Base-by-base conservation (phyloP, 2,888 invertebrate genomes). In the Sepiola atlantica region DNA sequence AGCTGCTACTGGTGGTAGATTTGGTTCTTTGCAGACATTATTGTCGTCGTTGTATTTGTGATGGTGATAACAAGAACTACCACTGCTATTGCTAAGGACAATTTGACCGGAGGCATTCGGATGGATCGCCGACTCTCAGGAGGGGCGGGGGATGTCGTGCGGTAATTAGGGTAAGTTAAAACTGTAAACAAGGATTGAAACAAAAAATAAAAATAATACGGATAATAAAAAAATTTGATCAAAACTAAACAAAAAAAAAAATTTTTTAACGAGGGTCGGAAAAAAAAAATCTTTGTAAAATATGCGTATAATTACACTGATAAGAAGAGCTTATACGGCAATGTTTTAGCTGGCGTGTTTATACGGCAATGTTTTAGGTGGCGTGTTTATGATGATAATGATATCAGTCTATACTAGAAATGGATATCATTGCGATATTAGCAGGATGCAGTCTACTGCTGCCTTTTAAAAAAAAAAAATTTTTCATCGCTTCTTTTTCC, bases 21-120 rank as follows among this genome's bases (percentile, higher is more conserved):
- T 91, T 54, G 91, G 35, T 54, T 91, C 45, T 91, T 54, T 91
- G 14, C 91, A 28, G 91, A 54, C 28, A 54, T n/a, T 77, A n/a
- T 28, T 91, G 91, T 54, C 54, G 32, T 91, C 54, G 32, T 91
- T 21, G 91, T 91, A 35, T 91, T 35, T 91, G 45, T 91, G 91
- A 45, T 54, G 35, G 54, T 91, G 91, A 45, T 91, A 32, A 54
- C 45, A 45, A 54, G 45, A 35, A 54, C 91, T 91, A 8, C 77
- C n/a, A 35, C 45, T 91, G 91, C 91, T 91, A 54, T 54, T 91
- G 45, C 91, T 91, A 28, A 77, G 77, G 77, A 77, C 77, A 77
- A 32, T 77, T 77, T 77, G 77, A 77, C 77, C 77, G 77, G 77
- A 77, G 77, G 77, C 77, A 12, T n/a, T 77, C 18, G 77, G n/a